Base-by-base conservation (phyloP, 1,140 invertebrate species). In the Drosophila auraria region DNA sequence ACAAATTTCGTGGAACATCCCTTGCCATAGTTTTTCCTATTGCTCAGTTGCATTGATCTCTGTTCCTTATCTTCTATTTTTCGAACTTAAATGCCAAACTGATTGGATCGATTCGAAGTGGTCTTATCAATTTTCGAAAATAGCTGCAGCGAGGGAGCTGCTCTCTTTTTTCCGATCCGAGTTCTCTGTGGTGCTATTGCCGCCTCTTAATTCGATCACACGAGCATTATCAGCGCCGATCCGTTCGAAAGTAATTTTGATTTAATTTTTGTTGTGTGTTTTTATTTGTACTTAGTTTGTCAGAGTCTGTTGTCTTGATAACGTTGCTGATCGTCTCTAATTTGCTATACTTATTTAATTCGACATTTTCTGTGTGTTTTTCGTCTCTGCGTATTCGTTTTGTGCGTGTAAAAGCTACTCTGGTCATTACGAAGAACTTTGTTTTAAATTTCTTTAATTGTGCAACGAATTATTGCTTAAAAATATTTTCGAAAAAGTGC, bases 261-360 rank as follows among this genome's bases (percentile, higher is more conserved):
- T 61, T 74, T 45, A 25, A 70, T 60, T 73, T 73, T 74, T 60
- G 17, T 68, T 66, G 53, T 30, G 40, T 70, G 54, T 49, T 57
- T 50, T 49, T 49, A 17, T 17, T 61, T 54, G 54, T 56, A 33
- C 54, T 91, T 82, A 92, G 91, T 92, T 92, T 92, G 91, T 92
- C 91, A 89, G 91, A 89, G 87, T 92, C 91, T 91, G 87, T 92
- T 92, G 91, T 92, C 83, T 92, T 92, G 91, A 92, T 92, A 92
- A 92, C 87, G 87, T 92, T 91, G 87, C 91, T 78, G 74, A 81
- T 74, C 71, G 71, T 74, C 47, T 74, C 47, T 61, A 73, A 73
- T 78, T 49, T 79, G 75, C 83, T 69, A 76, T 63, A 71, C 65
- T 64, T 54, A 69, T 60, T 58, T 59, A 70, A 73, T 74, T 70